phyloP scores from a whole-genome alignment of 1,140 invertebrate species.

The Drosophila watanabei region DNA sequence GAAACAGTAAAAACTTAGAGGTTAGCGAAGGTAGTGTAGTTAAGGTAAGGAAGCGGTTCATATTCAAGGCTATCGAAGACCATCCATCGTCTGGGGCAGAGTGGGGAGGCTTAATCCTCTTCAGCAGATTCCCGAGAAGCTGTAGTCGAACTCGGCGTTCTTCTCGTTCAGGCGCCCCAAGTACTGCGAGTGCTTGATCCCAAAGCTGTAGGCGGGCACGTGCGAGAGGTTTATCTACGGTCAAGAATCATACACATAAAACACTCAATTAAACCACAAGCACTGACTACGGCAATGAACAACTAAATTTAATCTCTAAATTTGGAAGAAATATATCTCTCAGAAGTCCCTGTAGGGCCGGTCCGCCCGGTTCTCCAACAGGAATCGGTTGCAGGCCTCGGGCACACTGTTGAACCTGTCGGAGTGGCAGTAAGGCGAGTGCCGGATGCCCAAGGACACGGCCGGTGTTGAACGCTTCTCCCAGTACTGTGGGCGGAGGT shows the following conservation, averaged over 20 bases:
- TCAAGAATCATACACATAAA: not conserved
- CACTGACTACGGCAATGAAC: not conserved
- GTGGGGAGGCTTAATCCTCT: slow-evolving; percentile 8
- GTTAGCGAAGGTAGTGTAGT: slow-evolving; percentile 60
- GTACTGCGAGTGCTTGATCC: slow-evolving; percentile 94
- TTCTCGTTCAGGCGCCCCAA: slow-evolving; percentile 88
- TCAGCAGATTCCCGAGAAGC: slow-evolving; percentile 82
- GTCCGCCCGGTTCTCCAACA: slow-evolving; percentile 42
- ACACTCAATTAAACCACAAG: not conserved
- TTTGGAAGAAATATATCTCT: not conserved
- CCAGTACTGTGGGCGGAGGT: slow-evolving; percentile 64
- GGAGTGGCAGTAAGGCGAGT: slow-evolving; percentile 88
- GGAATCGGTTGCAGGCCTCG: slow-evolving; percentile 34
- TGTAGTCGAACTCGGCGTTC: slow-evolving; percentile 67
- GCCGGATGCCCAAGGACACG: slow-evolving; percentile 91
- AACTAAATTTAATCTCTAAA: slow-evolving; percentile 7
- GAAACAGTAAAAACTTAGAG: slow-evolving; percentile 67
- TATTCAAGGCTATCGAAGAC: slow-evolving; percentile 41
- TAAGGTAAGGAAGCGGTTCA: slow-evolving; percentile 54
- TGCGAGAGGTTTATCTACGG: slow-evolving; percentile 87
- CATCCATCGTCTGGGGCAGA: slow-evolving; percentile 59
- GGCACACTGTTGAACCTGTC: slow-evolving; percentile 25
- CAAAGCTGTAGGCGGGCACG: slow-evolving; percentile 91
- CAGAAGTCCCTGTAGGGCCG: slow-evolving; percentile 22
- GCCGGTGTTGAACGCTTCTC: slow-evolving; percentile 86